phyloP scores from a whole-genome alignment of 1,140 invertebrate species.

The Brevipalpus yothersi region DNA sequence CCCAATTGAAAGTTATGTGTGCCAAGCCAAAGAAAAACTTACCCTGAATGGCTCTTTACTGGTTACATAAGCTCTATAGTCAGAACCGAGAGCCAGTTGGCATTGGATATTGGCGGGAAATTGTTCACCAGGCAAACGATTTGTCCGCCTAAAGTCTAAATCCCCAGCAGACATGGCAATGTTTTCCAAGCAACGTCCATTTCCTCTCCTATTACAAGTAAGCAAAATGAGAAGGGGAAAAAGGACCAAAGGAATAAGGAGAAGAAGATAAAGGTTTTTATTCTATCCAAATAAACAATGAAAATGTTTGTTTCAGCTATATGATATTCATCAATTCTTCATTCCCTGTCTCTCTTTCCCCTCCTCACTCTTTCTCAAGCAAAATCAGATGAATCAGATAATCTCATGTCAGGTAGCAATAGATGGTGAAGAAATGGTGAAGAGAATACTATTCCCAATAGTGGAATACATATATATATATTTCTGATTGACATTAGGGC shows the following conservation, averaged over 20 bases:
- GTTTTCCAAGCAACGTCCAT: constrained; percentile 13
- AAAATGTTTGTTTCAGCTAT: too few species aligned
- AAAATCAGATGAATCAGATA: too few species aligned
- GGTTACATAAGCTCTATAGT: constrained; percentile 13
- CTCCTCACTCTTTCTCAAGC: too few species aligned
- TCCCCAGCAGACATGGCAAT: background rate
- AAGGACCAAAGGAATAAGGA: background rate
- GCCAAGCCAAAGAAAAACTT: constrained; percentile 1
- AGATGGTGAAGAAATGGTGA: too few species aligned
- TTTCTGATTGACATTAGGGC: too few species aligned
- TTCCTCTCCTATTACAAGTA: constrained; percentile 10
- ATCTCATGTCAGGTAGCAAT: too few species aligned
- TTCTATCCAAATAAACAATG: background rate
- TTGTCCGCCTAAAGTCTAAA: constrained; percentile 2
- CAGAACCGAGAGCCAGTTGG: constrained; percentile 13
- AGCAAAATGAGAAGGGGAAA: background rate
- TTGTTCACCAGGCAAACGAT: constrained; percentile 13
- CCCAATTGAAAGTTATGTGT: too few species aligned
- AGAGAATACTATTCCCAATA: too few species aligned
- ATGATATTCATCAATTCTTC: too few species aligned
- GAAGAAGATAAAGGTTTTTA: background rate
- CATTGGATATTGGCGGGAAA: constrained; percentile 13
- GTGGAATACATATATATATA: too few species aligned
- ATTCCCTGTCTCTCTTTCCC: too few species aligned
- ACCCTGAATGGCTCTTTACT: constrained; percentile 13